Percentiles rank a stretch among this genome's conserved stretches.
Evolutionary conservation across 1,140 invertebrate genomes (phyloP).

Genomic region (Bathynomus jamesi): DNA sequence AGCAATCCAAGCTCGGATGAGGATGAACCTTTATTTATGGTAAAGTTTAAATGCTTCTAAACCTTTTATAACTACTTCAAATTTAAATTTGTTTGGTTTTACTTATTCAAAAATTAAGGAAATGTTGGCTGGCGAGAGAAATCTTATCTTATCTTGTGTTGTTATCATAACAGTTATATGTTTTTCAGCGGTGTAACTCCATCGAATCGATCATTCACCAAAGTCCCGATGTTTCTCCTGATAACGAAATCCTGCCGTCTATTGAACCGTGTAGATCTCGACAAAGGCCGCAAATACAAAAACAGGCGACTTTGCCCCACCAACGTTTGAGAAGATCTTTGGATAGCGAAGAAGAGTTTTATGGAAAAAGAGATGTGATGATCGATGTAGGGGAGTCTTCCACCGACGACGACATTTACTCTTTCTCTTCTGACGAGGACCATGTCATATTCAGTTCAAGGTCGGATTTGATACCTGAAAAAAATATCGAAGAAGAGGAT

Average conservation of each 20-base stretch:
- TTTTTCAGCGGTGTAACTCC: slow-evolving; percentile 34
- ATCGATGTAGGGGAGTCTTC: slow-evolving; percentile 16
- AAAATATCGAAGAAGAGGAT: slow-evolving; percentile 31
- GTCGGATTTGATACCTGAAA: slow-evolving; percentile 22
- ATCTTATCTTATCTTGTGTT: too few relatives aligned
- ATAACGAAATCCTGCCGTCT: not conserved
- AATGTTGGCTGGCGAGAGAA: too few relatives aligned
- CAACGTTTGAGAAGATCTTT: not conserved
- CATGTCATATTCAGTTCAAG: slow-evolving; percentile 28
- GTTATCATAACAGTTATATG: too few relatives aligned
- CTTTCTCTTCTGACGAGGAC: slow-evolving; percentile 33
- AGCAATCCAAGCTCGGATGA: slow-evolving; percentile 23
- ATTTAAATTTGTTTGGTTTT: too few relatives aligned
- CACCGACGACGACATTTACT: slow-evolving; percentile 31
- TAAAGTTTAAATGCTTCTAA: too few relatives aligned
- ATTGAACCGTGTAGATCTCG: not conserved
- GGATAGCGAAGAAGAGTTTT: not conserved
- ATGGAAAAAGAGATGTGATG: not conserved
- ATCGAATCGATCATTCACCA: slow-evolving; percentile 37
- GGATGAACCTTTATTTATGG: slow-evolving; percentile 23
- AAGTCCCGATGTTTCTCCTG: slow-evolving; percentile 25
- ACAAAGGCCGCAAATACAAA: not conserved
- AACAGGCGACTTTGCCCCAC: not conserved
- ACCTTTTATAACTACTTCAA: too few relatives aligned
- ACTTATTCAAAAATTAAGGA: too few relatives aligned